Conservation (phyloP, 2,797 vertebrate genomes). For the Xiphorhynchus erythropygius region DNA sequence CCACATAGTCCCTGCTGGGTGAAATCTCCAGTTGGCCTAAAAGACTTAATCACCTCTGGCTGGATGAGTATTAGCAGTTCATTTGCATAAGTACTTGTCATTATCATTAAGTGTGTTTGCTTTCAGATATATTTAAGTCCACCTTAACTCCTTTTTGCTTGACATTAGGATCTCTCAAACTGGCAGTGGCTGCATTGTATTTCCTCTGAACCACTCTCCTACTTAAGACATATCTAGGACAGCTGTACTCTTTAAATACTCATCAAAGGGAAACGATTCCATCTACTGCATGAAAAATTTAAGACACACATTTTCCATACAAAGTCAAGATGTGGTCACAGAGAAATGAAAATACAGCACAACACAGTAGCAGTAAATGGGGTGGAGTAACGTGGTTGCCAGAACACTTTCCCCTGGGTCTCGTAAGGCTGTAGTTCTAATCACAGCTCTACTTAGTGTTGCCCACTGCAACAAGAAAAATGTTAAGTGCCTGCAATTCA, state of each 20-base stretch:
- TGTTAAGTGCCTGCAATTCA: not conserved
- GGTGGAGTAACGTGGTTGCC: not conserved
- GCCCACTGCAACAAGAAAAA: not conserved
- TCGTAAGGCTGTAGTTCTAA: not conserved
- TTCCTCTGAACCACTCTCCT: not conserved
- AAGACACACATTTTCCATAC: not conserved
- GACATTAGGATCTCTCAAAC: not conserved
- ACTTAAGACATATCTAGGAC: not conserved
- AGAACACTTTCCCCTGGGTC: not conserved
- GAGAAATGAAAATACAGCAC: not conserved
- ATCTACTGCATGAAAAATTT: not conserved
- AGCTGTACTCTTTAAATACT: not conserved
- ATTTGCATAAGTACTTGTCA: constrained; percentile 71
- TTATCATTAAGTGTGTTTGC: constrained; percentile 70
- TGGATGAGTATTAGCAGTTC: constrained; percentile 60
- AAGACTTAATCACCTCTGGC: constrained; percentile 64
- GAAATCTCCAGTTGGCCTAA: constrained; percentile 58
- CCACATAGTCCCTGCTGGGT: constrained; percentile 23
- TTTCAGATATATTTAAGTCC: constrained; percentile 53
- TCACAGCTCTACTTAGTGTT: not conserved
- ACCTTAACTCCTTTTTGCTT: constrained; percentile 60
- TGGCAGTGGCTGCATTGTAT: not conserved
- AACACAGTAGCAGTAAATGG: not conserved
- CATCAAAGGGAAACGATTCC: not conserved
- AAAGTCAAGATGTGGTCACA: not conserved